Evolutionary conservation across 2,113 vertebrate species (phyloP).

Genomic region (Leptosomus discolor): DNA sequence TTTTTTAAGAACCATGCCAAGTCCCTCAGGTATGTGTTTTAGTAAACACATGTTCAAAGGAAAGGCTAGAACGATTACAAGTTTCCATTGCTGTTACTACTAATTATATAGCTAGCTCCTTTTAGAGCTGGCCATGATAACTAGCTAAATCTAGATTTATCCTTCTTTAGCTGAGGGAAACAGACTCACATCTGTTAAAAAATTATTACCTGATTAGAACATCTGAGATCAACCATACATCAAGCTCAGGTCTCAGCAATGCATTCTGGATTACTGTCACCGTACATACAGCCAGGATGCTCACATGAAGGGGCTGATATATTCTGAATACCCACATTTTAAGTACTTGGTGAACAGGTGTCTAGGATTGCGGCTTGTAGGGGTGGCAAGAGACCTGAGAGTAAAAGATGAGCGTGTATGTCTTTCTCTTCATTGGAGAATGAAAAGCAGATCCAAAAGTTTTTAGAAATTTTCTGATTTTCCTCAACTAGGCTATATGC

Average conservation of each 20-base stretch:
- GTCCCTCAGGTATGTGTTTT: neutral
- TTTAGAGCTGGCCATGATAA: neutral
- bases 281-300: neutral
- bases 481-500: neutral
- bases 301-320: neutral
- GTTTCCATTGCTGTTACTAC: neutral
- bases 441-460: neutral
- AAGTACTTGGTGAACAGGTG: neutral
- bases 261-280: neutral
- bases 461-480: neutral
- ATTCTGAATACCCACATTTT: neutral
- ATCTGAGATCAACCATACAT: neutral
- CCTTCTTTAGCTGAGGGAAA: neutral
- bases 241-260: neutral
- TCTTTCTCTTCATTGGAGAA: neutral
- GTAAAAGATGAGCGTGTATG: neutral
- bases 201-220: neutral
- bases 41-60: neutral
- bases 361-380: neutral
- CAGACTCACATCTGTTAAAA: neutral
- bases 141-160: neutral
- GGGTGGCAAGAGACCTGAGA: neutral
- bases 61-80: neutral
- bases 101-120: neutral
- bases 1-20: neutral